Conservation (phyloP, 2,113 vertebrate species). For the Vimba vimba region DNA sequence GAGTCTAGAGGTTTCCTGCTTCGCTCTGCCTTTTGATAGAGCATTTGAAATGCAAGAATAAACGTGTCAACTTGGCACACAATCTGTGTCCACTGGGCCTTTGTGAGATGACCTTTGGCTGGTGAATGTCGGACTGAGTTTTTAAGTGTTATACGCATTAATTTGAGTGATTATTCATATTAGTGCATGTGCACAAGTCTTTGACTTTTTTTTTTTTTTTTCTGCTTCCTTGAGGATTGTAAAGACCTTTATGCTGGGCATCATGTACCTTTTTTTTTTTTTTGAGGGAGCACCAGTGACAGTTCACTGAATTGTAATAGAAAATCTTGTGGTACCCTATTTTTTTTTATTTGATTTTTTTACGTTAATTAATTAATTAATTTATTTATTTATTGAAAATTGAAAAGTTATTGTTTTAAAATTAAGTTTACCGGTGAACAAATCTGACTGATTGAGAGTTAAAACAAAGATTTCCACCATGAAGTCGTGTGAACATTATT, state of each 20-base stretch:
- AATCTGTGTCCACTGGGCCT: constrained; percentile 33
- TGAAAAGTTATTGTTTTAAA: background rate
- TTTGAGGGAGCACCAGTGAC: background rate
- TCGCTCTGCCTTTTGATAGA: constrained; percentile 4
- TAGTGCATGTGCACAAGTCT: background rate
- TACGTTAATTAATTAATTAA: background rate
- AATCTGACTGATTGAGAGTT: background rate
- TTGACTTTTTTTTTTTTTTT: background rate
- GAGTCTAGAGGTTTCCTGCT: constrained; percentile 20
- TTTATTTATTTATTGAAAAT: background rate
- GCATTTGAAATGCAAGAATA: constrained; percentile 33
- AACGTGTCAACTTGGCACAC: constrained; percentile 19
- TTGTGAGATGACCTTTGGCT: constrained; percentile 37
- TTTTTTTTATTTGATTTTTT: background rate
- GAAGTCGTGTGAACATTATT: background rate
- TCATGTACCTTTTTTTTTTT: constrained; percentile 1
- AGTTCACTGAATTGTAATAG: background rate
- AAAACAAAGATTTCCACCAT: background rate
- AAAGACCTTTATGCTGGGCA: constrained; percentile 25
- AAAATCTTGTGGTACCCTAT: background rate
- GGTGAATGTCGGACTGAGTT: constrained; percentile 23
- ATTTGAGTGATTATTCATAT: constrained; percentile 40
- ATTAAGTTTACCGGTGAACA: background rate
- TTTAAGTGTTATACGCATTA: constrained; percentile 22
- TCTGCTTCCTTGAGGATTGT: constrained; percentile 22